Conservation (phyloP, 2,113 vertebrate genomes). For the Nicator chloris region DNA sequence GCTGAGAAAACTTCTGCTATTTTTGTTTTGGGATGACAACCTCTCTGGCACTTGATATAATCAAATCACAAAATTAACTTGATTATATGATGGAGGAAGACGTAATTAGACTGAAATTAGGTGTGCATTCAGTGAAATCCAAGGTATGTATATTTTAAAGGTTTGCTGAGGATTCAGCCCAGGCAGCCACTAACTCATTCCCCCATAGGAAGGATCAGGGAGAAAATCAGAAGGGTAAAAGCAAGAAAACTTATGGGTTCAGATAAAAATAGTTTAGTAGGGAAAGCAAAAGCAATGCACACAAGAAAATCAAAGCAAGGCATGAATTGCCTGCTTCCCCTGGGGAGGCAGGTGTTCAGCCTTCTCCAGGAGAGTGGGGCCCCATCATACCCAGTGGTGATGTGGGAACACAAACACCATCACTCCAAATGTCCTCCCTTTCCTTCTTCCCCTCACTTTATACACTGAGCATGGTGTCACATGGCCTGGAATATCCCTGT, state of each 20-base stretch:
- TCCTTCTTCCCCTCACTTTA: fast-evolving
- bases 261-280: not conserved
- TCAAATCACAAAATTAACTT: not conserved
- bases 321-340: not conserved
- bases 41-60: not conserved
- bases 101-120: not conserved
- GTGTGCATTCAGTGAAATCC: not conserved
- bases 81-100: not conserved
- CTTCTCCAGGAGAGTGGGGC: too few species aligned
- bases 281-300: not conserved
- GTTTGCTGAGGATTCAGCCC: not conserved
- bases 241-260: not conserved
- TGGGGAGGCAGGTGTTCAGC: not conserved
- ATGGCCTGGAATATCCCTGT: not conserved
- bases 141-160: not conserved
- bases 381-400: fast-evolving
- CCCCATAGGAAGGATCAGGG: not conserved
- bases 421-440: not conserved
- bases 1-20: not conserved
- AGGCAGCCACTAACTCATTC: not conserved
- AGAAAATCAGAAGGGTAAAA: not conserved
- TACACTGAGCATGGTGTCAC: fast-evolving
- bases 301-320: not conserved
- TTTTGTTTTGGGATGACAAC: not conserved
- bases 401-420: fast-evolving